Percentiles rank a stretch among this genome's conserved stretches.
phyloP scores from a whole-genome alignment of 2,888 invertebrate species.

The Leucania comma region DNA sequence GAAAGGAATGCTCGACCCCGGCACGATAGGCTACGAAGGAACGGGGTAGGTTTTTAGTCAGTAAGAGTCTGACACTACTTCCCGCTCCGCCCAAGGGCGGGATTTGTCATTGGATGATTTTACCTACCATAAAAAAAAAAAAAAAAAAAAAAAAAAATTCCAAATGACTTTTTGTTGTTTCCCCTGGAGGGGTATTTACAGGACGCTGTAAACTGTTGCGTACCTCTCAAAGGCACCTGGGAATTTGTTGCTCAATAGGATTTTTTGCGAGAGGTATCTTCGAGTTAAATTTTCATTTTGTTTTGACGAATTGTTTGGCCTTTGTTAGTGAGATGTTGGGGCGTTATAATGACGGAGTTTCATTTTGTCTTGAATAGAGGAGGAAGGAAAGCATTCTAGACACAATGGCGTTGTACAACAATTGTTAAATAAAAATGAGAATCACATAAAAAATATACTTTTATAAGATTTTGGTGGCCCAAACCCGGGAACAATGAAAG shows the following conservation, averaged over 20 bases:
- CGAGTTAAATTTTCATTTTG: conserved; percentile 34
- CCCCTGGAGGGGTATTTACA: conserved; percentile 50
- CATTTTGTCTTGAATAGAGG: conserved; percentile 20
- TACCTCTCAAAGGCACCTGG: conserved; percentile 33
- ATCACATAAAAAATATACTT: background rate
- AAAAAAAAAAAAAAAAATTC: too few species aligned
- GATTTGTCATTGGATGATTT: too few species aligned
- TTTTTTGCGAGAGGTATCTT: conserved; percentile 28
- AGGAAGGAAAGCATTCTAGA: conserved; percentile 3
- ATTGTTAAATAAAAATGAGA: conserved; percentile 10
- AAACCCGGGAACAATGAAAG: too few species aligned
- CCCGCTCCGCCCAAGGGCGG: too few species aligned
- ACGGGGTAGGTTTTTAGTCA: too few species aligned
- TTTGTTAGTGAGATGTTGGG: conserved; percentile 14
- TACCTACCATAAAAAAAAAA: too few species aligned
- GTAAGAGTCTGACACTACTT: too few species aligned
- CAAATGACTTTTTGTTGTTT: conserved; percentile 59
- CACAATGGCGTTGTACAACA: background rate
- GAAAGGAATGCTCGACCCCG: too few species aligned
- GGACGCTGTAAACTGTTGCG: conserved; percentile 42
- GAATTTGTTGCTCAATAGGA: conserved; percentile 44
- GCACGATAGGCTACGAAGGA: too few species aligned
- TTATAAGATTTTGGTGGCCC: too few species aligned
- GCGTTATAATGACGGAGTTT: conserved; percentile 27
- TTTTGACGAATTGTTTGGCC: conserved; percentile 49